Percentiles rank a stretch among this genome's conserved stretches.
Conservation (phyloP, 2,888 invertebrate genomes). For the Bimastos eiseni region DNA sequence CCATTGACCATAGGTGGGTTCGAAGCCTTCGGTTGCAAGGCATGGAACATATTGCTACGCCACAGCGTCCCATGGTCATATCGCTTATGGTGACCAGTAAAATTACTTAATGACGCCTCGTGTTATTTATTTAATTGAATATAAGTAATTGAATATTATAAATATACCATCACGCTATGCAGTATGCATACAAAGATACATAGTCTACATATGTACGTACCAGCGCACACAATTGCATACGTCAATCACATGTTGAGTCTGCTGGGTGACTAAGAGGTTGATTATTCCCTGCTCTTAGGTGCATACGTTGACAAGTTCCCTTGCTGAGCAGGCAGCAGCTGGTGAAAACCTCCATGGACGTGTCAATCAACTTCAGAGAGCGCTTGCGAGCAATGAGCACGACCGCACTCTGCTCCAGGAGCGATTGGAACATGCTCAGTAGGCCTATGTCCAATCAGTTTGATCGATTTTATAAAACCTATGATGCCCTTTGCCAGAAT, state of each 20-base stretch:
- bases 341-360: slow-evolving; percentile 75
- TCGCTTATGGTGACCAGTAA: background rate
- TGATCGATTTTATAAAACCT: background rate
- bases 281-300: background rate
- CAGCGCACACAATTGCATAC: background rate
- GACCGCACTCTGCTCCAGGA: slow-evolving; percentile 81
- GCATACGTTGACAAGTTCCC: slow-evolving; percentile 67
- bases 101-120: background rate
- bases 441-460: slow-evolving; percentile 19
- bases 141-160: too few species aligned
- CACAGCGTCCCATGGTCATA: too few species aligned
- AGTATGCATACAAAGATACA: background rate
- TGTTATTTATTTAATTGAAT: background rate
- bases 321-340: slow-evolving; percentile 73
- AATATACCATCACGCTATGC: background rate
- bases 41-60: too few species aligned
- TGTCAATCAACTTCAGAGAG: slow-evolving; percentile 74
- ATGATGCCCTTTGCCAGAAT: too few species aligned
- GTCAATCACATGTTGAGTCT: background rate
- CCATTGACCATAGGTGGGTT: too few species aligned
- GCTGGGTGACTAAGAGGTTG: background rate
- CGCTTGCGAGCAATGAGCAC: slow-evolving; percentile 81
- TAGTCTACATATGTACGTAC: background rate
- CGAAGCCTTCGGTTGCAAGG: too few species aligned
- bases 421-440: slow-evolving; percentile 78